Base-by-base conservation (phyloP, 2,888 invertebrate species). In the Stictocephala bisonia region DNA sequence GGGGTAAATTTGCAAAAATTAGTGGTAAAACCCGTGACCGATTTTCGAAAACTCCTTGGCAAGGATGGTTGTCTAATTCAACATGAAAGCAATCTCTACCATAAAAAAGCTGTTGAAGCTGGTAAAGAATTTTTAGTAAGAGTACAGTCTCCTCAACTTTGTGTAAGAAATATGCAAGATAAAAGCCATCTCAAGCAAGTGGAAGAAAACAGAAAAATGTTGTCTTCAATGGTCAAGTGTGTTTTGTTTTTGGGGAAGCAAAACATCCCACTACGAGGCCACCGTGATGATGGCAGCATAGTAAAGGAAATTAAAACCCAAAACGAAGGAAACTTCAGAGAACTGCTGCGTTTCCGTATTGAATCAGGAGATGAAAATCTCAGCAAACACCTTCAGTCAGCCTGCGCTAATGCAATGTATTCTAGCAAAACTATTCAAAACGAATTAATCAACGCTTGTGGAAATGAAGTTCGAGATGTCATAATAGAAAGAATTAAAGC, bases 271-370 rank as follows among this genome's bases (percentile, higher is more conserved):
- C 29, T 56, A 56, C 20, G 50, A 50, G 50, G 50, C 20, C 50
- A 50, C 50, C 50, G 50, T 50, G 50, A 50, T 50, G 50, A 56
- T 56, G 56, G 56, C 13, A 56, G 27, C 27, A 18, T 50, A 50
- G 7, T 22, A 22, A 24, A 56, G 3, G 27, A 56, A 24, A 15
- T 7, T 6, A 3, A 9, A 56, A 27, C 26, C 4, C 26, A 56
- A 4, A 79, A 80, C 72, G 79, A 80, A 53, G 80, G 81, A 35
- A 80, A 80, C 73, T 82, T 82, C 64, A 64, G 80, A 60, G 79
- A 77, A 20, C 75, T 83, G 22, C 76, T 83, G 31, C 72, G 78
- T 13, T 79, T 79, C 69, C 66, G 80, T 51, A 75, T 79, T n/a
- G 68, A 75, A 35, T 67, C 76, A 75, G 81, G 81, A 20, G 80